These are phyloP conservation scores for Verasper variegatus DNA, from an alignment of 2,113 vertebrate species.

Conservation along the genomic window DNA sequence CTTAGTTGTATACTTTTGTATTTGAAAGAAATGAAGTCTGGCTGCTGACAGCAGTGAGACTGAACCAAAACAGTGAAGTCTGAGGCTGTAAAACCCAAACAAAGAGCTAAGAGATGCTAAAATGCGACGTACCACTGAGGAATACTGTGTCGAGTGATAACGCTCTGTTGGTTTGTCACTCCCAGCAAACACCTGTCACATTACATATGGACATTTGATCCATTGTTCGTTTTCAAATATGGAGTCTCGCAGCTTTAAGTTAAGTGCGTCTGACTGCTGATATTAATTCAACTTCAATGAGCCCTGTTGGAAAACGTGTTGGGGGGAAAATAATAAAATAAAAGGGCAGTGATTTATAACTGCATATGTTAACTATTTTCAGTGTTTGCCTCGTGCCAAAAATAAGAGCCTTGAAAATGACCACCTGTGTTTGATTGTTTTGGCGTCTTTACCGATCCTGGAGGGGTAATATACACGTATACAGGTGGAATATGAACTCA, in stretches of 20 bases:
- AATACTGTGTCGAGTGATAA: not conserved
- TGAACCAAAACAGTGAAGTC: not conserved
- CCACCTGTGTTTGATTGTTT: slow-evolving; percentile 81
- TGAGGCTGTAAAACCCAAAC: slow-evolving; percentile 4
- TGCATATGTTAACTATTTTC: slow-evolving; percentile 79
- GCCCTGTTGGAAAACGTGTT: slow-evolving; percentile 54
- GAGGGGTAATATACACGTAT: slow-evolving; percentile 54
- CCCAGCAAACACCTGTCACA: not conserved
- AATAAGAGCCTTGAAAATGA: slow-evolving; percentile 67
- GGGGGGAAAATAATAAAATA: slow-evolving; percentile 68
- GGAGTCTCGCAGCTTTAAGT: not conserved
- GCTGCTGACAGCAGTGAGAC: not conserved
- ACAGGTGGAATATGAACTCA: slow-evolving; percentile 71
- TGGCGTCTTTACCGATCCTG: slow-evolving; percentile 58
- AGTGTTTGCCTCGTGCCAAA: slow-evolving; percentile 57
- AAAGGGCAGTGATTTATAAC: slow-evolving; percentile 70
- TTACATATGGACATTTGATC: not conserved
- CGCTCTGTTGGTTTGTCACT: not conserved
- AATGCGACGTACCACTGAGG: not conserved
- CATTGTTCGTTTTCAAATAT: slow-evolving; percentile 3
- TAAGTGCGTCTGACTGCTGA: slow-evolving; percentile 17
- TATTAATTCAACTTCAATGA: slow-evolving; percentile 56
- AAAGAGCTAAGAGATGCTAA: not conserved
- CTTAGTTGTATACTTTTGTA: no score
- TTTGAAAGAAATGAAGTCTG: not conserved